phyloP scores from a whole-genome alignment of 2,113 vertebrate genomes.

The Charina bottae region DNA sequence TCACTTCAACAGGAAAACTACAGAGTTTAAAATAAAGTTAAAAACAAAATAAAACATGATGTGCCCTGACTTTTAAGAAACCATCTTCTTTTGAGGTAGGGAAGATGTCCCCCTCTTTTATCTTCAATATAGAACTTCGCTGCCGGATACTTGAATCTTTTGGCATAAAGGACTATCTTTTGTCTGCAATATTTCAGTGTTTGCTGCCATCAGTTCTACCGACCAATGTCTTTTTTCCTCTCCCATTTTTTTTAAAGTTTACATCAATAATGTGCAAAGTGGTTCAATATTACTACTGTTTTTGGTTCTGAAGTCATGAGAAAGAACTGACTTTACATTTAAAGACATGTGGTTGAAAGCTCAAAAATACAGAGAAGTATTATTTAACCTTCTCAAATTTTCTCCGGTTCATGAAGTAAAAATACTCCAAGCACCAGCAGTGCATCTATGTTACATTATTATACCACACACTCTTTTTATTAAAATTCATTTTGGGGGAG shows the following conservation, averaged over 20 bases:
- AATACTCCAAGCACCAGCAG: slow-evolving; percentile 10
- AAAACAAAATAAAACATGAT: neutral
- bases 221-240: neutral
- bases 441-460: slow-evolving; percentile 23
- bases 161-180: neutral
- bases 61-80: neutral
- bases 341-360: neutral
- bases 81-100: neutral
- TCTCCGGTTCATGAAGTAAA: slow-evolving; percentile 27
- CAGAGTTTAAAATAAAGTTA: neutral
- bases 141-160: neutral
- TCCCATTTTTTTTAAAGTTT: neutral
- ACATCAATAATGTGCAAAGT: no score
- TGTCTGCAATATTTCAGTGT: neutral
- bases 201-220: neutral
- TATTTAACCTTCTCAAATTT: slow-evolving; percentile 25
- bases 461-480: slow-evolving; percentile 17
- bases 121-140: slow-evolving; percentile 25
- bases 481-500: neutral
- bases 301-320: slow-evolving; percentile 5
- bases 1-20: neutral
- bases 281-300: neutral
- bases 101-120: neutral
- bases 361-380: neutral
- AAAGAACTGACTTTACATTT: slow-evolving; percentile 10